Evolutionary conservation across 1,140 invertebrate genomes (phyloP), one percentile per base, ranked within the genome.

Genomic region (Ceratina calcarata): DNA sequence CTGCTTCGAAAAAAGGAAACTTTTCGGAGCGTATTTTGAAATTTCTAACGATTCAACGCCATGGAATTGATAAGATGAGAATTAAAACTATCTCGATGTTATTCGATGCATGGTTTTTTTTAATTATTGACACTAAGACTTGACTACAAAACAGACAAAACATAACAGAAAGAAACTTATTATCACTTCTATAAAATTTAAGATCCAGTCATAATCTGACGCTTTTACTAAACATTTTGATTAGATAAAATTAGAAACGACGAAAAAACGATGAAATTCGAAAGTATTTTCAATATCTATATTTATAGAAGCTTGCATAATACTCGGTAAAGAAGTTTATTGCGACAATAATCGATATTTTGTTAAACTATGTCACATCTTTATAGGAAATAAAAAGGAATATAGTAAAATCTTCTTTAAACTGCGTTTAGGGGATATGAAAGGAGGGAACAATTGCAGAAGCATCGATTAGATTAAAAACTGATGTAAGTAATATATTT

Each of bases 401-500:
- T 27, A 57, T 32, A 57, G 24, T 57, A 57, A 45, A 27, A 18
- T 57, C 18, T 27, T 70, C 51, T 37, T n/a, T n/a, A 57, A 16
- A 32, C 24, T 70, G 67, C 20, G 69, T 55, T 66, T 66, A 37
- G 37, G 37, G 57, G 37, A 49, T 49, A 27, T 53, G 53, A 45
- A 62, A 65, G 66, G 20, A 37, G 65, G 22, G 20, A 27, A 16
- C n/a, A 66, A 66, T 62, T 76, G 53, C 57, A 85, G 24, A 85
- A 72, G 68, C 80, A 78, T 80, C 57, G 18, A 70, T 80, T 84
- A 79, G 72, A 84, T 88, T 74, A 87, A 87, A 87, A 88, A 87
- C 67, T 83, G 77, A 80, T 82, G 78, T 86, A 86, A 85, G 84
- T 86, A 85, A 86, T 86, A 76, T 86, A 86, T 86, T 86, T 86